Conservation (phyloP, 2,113 vertebrate species). For the Montifringilla adamsi region DNA sequence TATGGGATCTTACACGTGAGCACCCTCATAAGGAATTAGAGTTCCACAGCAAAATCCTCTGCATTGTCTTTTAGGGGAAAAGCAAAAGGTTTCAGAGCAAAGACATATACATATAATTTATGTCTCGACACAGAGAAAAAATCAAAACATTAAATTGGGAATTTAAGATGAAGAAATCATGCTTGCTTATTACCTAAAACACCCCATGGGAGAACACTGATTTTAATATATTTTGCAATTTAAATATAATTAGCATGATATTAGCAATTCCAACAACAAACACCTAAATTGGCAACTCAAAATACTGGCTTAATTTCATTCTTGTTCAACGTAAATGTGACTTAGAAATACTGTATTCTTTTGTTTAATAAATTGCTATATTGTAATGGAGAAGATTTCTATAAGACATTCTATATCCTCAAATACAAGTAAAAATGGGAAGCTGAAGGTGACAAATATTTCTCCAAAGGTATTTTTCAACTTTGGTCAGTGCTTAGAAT, state of each 20-base stretch:
- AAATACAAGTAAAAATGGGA: neutral
- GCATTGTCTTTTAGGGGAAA: neutral
- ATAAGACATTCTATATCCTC: neutral
- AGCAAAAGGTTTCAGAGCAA: constrained; percentile 3
- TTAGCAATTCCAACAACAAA: constrained; percentile 43
- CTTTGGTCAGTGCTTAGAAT: neutral
- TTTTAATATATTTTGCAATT: constrained; percentile 54
- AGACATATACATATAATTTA: neutral
- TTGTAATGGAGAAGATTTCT: neutral
- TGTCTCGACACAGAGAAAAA: neutral
- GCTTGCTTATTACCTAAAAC: constrained; percentile 41
- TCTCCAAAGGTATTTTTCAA: neutral
- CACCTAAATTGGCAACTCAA: constrained; percentile 23
- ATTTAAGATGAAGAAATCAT: constrained; percentile 35
- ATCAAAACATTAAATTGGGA: neutral
- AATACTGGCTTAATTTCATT: constrained; percentile 7
- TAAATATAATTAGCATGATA: constrained; percentile 55
- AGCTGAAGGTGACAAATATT: neutral
- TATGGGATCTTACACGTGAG: neutral
- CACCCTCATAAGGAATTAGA: neutral
- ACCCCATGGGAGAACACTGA: neutral
- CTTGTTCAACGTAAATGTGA: neutral
- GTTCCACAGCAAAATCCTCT: neutral
- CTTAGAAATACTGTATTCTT: neutral
- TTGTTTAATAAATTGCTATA: neutral